Conservation (phyloP, 2,797 vertebrate genomes). For the Anisognathus igniventris region DNA sequence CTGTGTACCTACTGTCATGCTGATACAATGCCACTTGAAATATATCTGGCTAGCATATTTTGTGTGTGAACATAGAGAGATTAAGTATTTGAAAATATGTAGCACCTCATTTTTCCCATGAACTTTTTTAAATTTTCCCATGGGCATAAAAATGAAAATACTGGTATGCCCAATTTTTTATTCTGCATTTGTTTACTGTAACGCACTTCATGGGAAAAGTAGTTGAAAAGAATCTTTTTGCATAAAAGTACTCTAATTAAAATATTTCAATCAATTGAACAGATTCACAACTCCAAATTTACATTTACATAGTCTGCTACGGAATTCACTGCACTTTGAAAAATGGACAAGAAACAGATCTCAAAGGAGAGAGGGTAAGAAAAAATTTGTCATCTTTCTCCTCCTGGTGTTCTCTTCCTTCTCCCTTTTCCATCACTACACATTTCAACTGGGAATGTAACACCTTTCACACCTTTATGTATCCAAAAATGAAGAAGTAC, state of each 20-base stretch:
- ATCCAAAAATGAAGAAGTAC: not conserved
- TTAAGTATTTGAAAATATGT: not conserved
- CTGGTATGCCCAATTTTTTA: not conserved
- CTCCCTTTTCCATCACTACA: not conserved
- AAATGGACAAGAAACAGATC: not conserved
- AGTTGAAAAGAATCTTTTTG: not conserved
- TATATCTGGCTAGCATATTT: not conserved
- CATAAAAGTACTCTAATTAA: not conserved
- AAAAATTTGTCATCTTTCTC: not conserved
- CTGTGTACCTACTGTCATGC: not conserved
- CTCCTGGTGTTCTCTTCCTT: not conserved
- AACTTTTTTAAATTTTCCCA: not conserved
- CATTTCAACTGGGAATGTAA: not conserved
- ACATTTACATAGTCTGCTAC: not conserved
- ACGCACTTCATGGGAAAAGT: not conserved
- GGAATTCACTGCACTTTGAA: not conserved
- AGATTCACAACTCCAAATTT: not conserved
- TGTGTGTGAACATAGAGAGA: not conserved
- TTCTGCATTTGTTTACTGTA: slow-evolving; percentile 12
- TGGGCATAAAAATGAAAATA: not conserved
- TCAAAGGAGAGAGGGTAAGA: not conserved
- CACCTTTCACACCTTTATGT: not conserved
- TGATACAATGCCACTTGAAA: not conserved
- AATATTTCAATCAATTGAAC: slow-evolving; percentile 34
- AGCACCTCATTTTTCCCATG: not conserved